Percentiles rank a stretch among this genome's conserved stretches.
Evolutionary conservation across 2,888 invertebrate genomes (phyloP).

Genomic region (Ecliptopera silaceata): DNA sequence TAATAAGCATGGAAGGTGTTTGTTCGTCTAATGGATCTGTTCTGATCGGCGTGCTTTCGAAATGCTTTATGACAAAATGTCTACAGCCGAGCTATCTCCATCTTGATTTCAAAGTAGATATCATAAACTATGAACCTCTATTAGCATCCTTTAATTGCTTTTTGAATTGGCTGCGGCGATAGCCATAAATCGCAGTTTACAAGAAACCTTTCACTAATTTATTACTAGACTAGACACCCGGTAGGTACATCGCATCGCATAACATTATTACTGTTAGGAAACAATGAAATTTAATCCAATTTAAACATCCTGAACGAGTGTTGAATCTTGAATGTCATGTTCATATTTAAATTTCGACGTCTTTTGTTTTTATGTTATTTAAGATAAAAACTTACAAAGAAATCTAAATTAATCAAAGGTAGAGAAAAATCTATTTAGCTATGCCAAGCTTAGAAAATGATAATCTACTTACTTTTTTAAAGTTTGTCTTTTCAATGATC

Average conservation of each 20-base stretch:
- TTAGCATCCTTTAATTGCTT: conserved; percentile 27
- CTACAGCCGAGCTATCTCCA: not conserved
- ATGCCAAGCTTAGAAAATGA: no score
- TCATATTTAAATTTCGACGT: no score
- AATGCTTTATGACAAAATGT: not conserved
- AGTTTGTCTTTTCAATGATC: no score
- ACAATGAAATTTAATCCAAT: conserved; percentile 33
- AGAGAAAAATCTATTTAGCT: no score
- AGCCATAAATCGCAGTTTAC: conserved; percentile 14
- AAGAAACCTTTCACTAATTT: conserved; percentile 26
- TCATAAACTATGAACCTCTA: conserved; percentile 19
- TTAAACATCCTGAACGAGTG: conserved; percentile 15
- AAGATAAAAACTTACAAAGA: no score
- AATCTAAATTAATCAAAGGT: no score
- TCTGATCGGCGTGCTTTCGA: not conserved
- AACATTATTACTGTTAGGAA: conserved; percentile 32
- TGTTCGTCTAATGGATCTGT: conserved; percentile 10
- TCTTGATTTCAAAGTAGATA: conserved; percentile 12
- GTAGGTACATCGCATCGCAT: conserved; percentile 28
- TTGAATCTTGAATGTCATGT: not conserved
- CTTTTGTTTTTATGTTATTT: no score
- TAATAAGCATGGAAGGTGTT: conserved; percentile 15
- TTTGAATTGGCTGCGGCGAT: conserved; percentile 19
- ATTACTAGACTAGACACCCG: conserved; percentile 24
- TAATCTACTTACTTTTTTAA: no score